Percentiles rank a stretch among this genome's conserved stretches.
Evolutionary conservation across 2,797 vertebrate genomes (phyloP).

Genomic region (Halcyon smyrnensis): DNA sequence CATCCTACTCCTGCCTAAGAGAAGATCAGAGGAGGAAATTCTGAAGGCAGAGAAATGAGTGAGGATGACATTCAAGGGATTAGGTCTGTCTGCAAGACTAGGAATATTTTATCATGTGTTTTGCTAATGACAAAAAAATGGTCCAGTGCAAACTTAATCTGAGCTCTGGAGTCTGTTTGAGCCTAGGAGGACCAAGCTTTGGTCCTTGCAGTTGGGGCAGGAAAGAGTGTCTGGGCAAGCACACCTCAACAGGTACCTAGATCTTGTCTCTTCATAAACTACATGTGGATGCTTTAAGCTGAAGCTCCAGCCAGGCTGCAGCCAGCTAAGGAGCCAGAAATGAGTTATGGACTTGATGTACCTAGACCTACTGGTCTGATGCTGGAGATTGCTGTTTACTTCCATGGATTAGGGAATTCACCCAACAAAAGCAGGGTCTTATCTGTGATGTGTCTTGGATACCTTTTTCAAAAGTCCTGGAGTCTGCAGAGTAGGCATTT

Average conservation of each 20-base stretch:
- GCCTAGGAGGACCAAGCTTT: background rate
- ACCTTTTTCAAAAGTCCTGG: background rate
- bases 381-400: background rate
- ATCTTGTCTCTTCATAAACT: background rate
- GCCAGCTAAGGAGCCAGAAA: background rate
- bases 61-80: background rate
- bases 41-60: background rate
- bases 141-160: background rate
- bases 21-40: background rate
- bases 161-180: background rate
- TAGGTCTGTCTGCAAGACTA: background rate
- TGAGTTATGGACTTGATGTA: background rate
- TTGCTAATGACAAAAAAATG: background rate
- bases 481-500: background rate
- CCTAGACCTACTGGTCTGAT: background rate
- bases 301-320: background rate
- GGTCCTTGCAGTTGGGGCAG: background rate
- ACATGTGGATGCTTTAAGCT: background rate
- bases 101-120: background rate
- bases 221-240: background rate
- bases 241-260: background rate
- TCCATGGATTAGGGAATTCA: background rate
- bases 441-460: background rate
- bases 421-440: background rate
- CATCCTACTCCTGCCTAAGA: background rate